Evolutionary conservation across 2,113 vertebrate genomes (phyloP).

Genomic region (Phocoena phocoena): DNA sequence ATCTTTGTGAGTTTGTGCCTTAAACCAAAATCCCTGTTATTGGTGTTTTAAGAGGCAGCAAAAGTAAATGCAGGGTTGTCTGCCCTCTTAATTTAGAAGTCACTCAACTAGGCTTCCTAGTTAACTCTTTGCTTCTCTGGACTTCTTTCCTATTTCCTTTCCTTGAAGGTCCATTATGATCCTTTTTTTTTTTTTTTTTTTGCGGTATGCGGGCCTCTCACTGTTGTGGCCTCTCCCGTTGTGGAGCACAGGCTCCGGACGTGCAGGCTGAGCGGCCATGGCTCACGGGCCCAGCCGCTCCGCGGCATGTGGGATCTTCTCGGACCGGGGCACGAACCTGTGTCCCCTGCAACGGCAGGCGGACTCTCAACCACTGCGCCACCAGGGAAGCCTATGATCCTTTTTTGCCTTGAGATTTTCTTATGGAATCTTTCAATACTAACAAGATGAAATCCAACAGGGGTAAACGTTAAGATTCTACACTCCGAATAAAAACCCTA

Average conservation of each 20-base stretch:
- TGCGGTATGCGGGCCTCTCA: no score
- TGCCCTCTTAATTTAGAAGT: neutral
- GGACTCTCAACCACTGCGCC: no score
- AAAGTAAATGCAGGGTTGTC: neutral
- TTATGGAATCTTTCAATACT: neutral
- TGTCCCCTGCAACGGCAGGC: no score
- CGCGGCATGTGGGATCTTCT: no score
- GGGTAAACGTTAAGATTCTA: neutral
- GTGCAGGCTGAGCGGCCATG: no score
- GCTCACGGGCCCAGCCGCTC: no score
- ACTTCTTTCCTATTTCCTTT: neutral
- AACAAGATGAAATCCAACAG: neutral
- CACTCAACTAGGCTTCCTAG: neutral
- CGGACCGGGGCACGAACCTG: no score
- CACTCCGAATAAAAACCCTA: neutral
- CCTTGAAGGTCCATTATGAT: neutral
- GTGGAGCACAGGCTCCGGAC: no score
- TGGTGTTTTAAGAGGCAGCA: neutral
- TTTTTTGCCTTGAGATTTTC: neutral
- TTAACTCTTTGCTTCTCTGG: neutral
- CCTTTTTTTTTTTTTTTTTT: neutral
- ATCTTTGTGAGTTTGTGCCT: neutral
- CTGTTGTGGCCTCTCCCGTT: no score
- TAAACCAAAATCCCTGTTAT: neutral
- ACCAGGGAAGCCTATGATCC: neutral